A percentile compares a stretch with the other conserved stretches of the same genome.
These are phyloP conservation scores for Martes martes DNA, from an alignment of 2,113 vertebrate genomes.

Conservation along the genomic window DNA sequence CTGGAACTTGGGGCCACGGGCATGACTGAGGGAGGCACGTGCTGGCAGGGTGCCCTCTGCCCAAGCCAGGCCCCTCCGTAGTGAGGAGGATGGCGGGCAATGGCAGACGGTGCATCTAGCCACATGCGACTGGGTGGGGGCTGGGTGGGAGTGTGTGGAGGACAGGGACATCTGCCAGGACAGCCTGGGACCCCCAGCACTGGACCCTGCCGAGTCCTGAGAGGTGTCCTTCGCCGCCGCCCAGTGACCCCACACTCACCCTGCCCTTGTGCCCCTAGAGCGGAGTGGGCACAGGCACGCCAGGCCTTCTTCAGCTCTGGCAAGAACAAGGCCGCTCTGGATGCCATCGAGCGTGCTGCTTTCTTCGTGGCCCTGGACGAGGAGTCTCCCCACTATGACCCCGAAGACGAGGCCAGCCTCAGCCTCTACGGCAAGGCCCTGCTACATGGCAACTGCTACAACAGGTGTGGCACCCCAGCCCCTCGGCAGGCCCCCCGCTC, in stretches of 20 bases:
- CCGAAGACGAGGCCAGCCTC: constrained; percentile 80
- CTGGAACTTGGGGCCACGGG: background rate
- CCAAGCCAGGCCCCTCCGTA: background rate
- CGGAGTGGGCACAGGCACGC: constrained; percentile 92
- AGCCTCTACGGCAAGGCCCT: constrained; percentile 93
- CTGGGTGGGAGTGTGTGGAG: too few species aligned
- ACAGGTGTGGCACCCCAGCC: constrained; percentile 83
- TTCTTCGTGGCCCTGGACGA: constrained; percentile 93
- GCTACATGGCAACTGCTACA: constrained; percentile 92
- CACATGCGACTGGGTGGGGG: background rate
- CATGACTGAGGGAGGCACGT: background rate
- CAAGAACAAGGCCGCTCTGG: constrained; percentile 87
- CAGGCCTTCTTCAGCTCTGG: constrained; percentile 87
- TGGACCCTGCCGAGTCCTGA: background rate
- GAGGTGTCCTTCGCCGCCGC: background rate
- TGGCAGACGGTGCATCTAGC: too few species aligned
- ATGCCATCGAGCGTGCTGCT: constrained; percentile 89
- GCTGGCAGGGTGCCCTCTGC: background rate
- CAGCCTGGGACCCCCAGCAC: background rate
- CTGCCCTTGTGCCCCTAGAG: constrained; percentile 75
- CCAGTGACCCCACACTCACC: too few species aligned
- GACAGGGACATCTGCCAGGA: background rate
- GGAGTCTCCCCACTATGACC: constrained; percentile 84
- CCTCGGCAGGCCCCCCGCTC: rapidly evolving
- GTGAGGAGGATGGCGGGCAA: background rate